phyloP scores from a whole-genome alignment of 2,113 vertebrate species.

The Macrotus californicus region DNA sequence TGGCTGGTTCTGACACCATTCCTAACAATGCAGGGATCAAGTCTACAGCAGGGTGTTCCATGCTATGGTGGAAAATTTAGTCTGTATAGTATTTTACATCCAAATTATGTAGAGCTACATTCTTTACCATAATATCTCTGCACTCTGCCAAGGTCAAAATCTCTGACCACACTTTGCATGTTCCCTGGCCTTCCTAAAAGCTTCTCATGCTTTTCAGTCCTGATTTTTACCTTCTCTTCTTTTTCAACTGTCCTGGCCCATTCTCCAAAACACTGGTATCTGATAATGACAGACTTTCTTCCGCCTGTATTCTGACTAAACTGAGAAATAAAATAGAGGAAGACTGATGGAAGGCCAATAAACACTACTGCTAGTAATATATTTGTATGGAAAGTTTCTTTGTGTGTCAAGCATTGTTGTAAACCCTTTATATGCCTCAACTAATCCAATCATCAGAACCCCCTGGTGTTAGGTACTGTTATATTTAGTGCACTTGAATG shows the following conservation, averaged over 20 bases:
- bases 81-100: not conserved
- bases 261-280: not conserved
- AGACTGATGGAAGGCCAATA: not conserved
- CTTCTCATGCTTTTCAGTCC: not conserved
- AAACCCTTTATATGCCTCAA: not conserved
- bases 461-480: not conserved
- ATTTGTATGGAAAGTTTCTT: not conserved
- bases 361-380: not conserved
- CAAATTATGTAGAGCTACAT: accelerated
- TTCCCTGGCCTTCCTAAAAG: not conserved
- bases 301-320: not conserved
- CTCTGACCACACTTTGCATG: not conserved
- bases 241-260: not conserved
- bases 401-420: not conserved
- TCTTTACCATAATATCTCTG: not conserved
- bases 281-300: not conserved
- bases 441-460: not conserved
- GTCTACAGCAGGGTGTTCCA: accelerated
- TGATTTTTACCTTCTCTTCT: not conserved
- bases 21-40: no score
- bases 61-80: not conserved
- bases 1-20: not conserved
- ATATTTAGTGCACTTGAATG: not conserved
- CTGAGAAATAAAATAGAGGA: not conserved
- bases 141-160: not conserved